Evolutionary conservation across 2,797 vertebrate species (phyloP).

Genomic region (Bufotes viridis): DNA sequence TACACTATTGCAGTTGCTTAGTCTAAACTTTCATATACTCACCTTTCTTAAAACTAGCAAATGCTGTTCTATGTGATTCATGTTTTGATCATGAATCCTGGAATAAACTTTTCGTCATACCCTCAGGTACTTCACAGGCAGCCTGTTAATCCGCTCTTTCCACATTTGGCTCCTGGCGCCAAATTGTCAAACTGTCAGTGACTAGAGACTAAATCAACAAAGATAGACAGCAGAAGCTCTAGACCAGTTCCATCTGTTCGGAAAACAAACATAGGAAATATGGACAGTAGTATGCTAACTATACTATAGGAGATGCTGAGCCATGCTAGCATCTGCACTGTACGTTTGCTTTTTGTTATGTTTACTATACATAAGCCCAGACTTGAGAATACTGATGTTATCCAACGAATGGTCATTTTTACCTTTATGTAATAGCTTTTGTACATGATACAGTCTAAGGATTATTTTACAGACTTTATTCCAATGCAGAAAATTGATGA

Average conservation of each 20-base stretch:
- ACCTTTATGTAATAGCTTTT: neutral
- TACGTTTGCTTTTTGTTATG: neutral
- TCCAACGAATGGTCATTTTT: neutral
- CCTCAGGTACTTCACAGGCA: slow-evolving; percentile 55
- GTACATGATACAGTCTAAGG: neutral
- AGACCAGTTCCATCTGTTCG: slow-evolving; percentile 51
- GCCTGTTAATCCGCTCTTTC: slow-evolving; percentile 52
- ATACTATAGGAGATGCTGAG: slow-evolving; percentile 10
- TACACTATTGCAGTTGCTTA: neutral
- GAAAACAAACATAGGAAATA: slow-evolving; percentile 33
- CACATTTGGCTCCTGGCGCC: slow-evolving; percentile 57
- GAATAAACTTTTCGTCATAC: slow-evolving; percentile 40
- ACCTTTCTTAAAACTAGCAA: neutral
- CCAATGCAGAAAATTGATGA: too few species aligned
- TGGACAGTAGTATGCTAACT: neutral
- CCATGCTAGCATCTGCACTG: neutral
- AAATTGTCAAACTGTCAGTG: slow-evolving; percentile 58
- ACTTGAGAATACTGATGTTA: neutral
- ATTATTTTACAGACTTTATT: too few species aligned
- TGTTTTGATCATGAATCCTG: slow-evolving; percentile 24
- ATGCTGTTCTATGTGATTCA: slow-evolving; percentile 16
- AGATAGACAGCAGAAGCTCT: slow-evolving; percentile 52
- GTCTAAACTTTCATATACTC: neutral
- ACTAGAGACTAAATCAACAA: slow-evolving; percentile 54
- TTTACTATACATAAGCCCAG: neutral